Base-by-base conservation (phyloP, 2,888 invertebrate species). In the Ceratothoa steindachneri region DNA sequence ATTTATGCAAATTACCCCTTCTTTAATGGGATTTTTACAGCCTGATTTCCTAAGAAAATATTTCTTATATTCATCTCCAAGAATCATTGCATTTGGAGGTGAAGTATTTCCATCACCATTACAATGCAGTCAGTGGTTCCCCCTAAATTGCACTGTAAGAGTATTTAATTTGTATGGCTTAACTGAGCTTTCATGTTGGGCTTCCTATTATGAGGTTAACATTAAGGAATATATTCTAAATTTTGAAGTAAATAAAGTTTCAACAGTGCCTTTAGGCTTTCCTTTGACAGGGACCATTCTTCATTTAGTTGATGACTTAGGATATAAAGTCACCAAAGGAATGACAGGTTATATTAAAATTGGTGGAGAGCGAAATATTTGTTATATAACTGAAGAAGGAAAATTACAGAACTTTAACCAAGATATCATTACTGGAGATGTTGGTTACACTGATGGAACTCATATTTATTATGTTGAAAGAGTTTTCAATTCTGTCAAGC, bases 161-260 rank as follows among this genome's bases (percentile, higher is more conserved):
- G 30, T 67, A 19, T 67, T 29, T 67, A 67, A 30, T 67, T 30
- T 67, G 30, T 67, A 67, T 67, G 67, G 67, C 29, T n/a, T 67
- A n/a, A 67, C 67, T n/a, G 67, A 67, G 22, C 15, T 67, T n/a
- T 67, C 67, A 28, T 67, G 67, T 7, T 67, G 67, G 67, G 67
- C 67, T 60, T 24, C 9, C 1, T 60, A 24, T 60, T 24, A 60
- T 22, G 27, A 60, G 1, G 60, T 60, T 60, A 41, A 41, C 15
- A 41, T 41, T 41, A 9, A 5, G 5, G 15, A 15, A 15, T 41
- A 41, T 41, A 5, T 41, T 41, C 15, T 15, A 41, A 15, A 41
- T 41, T 5, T 5, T 5, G 24, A 60, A 12, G 1, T 24, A 2
- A 1, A 15, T 15, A 12, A 60, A 7, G 1, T 15, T 24, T 60